Base-by-base conservation (phyloP, 2,113 vertebrate genomes). In the Connochaetes taurinus region DNA sequence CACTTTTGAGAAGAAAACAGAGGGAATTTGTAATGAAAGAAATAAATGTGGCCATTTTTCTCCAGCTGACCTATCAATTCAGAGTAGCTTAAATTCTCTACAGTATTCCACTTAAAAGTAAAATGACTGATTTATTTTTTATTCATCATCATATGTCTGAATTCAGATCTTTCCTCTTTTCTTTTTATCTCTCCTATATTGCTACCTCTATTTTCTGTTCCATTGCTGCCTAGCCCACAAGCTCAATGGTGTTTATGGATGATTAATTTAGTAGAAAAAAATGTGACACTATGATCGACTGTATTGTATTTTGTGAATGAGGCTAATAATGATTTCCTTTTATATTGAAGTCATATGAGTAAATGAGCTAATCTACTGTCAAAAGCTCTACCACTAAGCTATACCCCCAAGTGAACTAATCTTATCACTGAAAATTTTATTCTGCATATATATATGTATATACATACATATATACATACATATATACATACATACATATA, bases 401-500 rank as follows among this genome's bases (percentile, higher is more conserved):
- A 71, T 36, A 36, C 4, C n/a, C 33, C n/a, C 4, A 47, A 10
- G 2, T 58, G 5, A 6, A 43, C 11, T 47, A 64, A 33, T 40
- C 10, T 52, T 67, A 57, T n/a, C 12, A 40, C 8, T 55, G 14
- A 19, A 88, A 89, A 19, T 96, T 67, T 67, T 87, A 67, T 86
- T 62, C 78, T 36, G 8, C 17, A 36, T 36, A 67, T 4, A 60
- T 60, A 60, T 60, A 14, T 14, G 15, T 50, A 17, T 1, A 53
- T 1, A 53, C 0, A 17, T 16, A 17, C 5, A 53, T 1, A 17
- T 1, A 53, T 19, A 3, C 7, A 33, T 16, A 33, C 6, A 5
- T 6, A 12, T 5, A 12, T 12, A 57, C 3, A 52, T 16, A 16
- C 1, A 52, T 0, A 55, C 8, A 16, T 3, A 16, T 15, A 52